phyloP scores from a whole-genome alignment of 2,797 vertebrate genomes.

The Tapera naevia region DNA sequence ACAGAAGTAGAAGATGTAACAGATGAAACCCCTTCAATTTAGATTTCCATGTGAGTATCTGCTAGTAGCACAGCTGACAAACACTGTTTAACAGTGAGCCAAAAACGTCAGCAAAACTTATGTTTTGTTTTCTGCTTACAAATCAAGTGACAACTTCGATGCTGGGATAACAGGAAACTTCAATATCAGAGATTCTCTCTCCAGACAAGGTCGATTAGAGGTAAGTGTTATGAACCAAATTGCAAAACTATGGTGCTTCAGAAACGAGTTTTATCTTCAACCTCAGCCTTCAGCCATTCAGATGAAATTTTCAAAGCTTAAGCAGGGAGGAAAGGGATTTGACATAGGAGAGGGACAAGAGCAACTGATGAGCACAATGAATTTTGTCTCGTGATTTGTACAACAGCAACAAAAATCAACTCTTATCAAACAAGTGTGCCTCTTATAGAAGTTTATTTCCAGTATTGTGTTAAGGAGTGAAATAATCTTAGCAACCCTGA shows the following conservation, averaged over 20 bases:
- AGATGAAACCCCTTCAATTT: not conserved
- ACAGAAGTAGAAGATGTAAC: not conserved
- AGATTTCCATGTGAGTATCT: not conserved
- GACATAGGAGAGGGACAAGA: not conserved
- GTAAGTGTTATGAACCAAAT: not conserved
- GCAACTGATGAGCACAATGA: not conserved
- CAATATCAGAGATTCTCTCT: not conserved
- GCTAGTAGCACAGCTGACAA: not conserved
- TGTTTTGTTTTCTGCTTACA: conserved; percentile 46
- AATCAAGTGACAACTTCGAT: conserved; percentile 25
- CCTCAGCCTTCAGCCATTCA: not conserved
- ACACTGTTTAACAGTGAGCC: not conserved
- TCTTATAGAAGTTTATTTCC: not conserved
- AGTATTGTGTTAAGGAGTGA: not conserved
- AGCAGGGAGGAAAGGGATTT: not conserved
- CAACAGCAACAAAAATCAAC: not conserved
- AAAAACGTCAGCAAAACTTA: not conserved
- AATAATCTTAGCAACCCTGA: not conserved
- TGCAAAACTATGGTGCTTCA: not conserved
- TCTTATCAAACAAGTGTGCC: not conserved
- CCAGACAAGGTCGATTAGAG: not conserved
- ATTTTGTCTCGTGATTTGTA: not conserved
- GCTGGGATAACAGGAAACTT: conserved; percentile 25
- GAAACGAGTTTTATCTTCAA: not conserved
- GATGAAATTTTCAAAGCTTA: not conserved